A percentile compares a stretch with the other conserved stretches of the same genome.
Conservation (phyloP, 64 coral and sea anemone species). For the Montipora foliosa region DNA sequence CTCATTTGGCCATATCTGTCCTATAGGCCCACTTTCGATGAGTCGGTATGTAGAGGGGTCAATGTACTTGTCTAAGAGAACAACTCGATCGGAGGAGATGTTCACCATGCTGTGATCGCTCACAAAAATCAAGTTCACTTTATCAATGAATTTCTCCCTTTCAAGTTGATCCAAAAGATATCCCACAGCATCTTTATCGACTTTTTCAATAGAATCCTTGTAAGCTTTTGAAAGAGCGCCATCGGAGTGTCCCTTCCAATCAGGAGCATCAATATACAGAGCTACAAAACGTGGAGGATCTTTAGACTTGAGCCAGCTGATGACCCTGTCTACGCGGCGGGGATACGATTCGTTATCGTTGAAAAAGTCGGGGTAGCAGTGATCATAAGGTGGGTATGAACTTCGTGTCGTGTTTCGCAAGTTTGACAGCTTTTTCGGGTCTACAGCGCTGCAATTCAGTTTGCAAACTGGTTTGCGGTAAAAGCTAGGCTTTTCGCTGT, state of each 20-base stretch:
- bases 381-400: constrained; percentile 11
- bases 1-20: constrained; percentile 81
- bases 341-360: constrained; percentile 51
- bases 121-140: constrained; percentile 59
- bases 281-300: constrained; percentile 73
- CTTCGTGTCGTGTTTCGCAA: constrained; percentile 1
- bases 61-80: constrained; percentile 72
- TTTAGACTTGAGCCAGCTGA: constrained; percentile 66
- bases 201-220: constrained; percentile 55
- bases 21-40: neutral
- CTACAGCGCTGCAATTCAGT: constrained; percentile 44
- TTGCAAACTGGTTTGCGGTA: constrained; percentile 44
- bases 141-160: constrained; percentile 13
- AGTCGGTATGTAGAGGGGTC: constrained; percentile 56
- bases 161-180: constrained; percentile 49
- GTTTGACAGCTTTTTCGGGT: neutral
- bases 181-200: constrained; percentile 55
- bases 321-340: constrained; percentile 56
- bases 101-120: constrained; percentile 74
- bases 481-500: constrained; percentile 57
- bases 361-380: constrained; percentile 60
- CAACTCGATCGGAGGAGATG: constrained; percentile 32
- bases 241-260: constrained; percentile 57
- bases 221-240: constrained; percentile 41
- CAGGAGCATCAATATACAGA: constrained; percentile 69